Evolutionary conservation across 2,888 invertebrate species (phyloP).

Genomic region (Philonicus albiceps): DNA sequence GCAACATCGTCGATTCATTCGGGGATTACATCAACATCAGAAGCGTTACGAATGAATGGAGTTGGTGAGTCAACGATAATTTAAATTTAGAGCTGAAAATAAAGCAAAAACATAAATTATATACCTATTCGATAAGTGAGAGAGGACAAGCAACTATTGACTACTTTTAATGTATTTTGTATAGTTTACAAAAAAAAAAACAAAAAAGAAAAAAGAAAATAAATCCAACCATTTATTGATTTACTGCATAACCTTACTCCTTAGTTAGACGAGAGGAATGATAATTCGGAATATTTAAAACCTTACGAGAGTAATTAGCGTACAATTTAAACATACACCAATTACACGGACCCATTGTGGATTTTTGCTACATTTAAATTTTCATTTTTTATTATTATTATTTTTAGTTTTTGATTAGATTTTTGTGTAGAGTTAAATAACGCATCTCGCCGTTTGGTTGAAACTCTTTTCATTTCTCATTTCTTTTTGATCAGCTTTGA

Average conservation of each 20-base stretch:
- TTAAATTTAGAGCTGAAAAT: constrained; percentile 47
- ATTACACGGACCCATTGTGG: constrained; percentile 10
- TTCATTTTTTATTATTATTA: neutral
- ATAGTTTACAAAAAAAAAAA: constrained; percentile 13
- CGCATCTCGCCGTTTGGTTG: neutral
- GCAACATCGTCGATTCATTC: constrained; percentile 57
- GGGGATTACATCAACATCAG: constrained; percentile 45
- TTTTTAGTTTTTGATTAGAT: neutral
- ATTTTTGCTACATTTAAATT: constrained; percentile 6
- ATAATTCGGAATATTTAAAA: neutral
- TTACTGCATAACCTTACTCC: constrained; percentile 33
- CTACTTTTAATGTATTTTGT: constrained; percentile 16
- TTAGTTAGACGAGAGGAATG: neutral
- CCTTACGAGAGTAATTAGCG: constrained; percentile 3
- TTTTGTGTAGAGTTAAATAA: constrained; percentile 19
- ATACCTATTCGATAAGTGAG: constrained; percentile 5
- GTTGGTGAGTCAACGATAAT: constrained; percentile 64
- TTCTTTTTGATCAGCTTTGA: constrained; percentile 12
- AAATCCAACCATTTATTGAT: constrained; percentile 42
- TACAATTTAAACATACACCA: constrained; percentile 14
- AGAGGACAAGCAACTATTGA: neutral
- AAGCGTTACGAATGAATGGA: constrained; percentile 64
- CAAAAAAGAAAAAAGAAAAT: too few species aligned
- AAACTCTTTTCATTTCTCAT: neutral
- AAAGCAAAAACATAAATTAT: constrained; percentile 20